A percentile compares a stretch with the other conserved stretches of the same genome.
phyloP scores from a whole-genome alignment of 2,113 vertebrate species.

The Campylomormyrus numenius region DNA sequence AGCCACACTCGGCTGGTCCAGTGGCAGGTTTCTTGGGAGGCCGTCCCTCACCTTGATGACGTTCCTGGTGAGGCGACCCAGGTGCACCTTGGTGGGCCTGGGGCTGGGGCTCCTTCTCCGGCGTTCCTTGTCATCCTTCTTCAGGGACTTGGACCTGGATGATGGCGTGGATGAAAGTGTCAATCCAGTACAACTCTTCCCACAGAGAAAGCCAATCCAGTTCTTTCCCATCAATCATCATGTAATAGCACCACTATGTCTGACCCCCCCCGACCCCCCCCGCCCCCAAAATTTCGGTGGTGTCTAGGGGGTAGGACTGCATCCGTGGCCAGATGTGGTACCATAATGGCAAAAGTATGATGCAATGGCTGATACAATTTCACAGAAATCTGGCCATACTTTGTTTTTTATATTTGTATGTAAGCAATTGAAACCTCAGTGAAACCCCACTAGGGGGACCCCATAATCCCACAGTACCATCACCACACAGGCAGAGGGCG shows the following conservation, averaged over 20 bases:
- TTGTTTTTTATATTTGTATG: neutral
- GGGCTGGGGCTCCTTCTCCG: slow-evolving; percentile 87
- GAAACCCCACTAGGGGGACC: neutral
- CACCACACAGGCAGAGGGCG: neutral
- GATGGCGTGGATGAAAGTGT: neutral
- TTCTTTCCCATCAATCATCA: neutral
- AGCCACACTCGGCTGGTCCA: neutral
- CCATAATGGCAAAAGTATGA: neutral
- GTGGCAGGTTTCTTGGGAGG: neutral
- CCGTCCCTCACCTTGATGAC: slow-evolving; percentile 82
- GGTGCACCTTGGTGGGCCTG: slow-evolving; percentile 87
- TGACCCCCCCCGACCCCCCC: no score
- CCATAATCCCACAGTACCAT: neutral
- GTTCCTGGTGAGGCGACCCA: slow-evolving; percentile 87
- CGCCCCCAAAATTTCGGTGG: no score
- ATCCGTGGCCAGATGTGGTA: neutral
- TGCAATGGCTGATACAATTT: neutral
- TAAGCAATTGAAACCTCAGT: neutral
- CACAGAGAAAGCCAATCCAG: neutral
- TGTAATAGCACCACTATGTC: neutral
- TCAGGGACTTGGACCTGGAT: slow-evolving; percentile 85
- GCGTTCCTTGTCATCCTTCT: slow-evolving; percentile 90
- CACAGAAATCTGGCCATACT: neutral
- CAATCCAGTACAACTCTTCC: neutral
- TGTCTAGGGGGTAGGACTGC: no score